phyloP scores from a whole-genome alignment of 2,888 invertebrate species.

The Drosophila kambysellisi region DNA sequence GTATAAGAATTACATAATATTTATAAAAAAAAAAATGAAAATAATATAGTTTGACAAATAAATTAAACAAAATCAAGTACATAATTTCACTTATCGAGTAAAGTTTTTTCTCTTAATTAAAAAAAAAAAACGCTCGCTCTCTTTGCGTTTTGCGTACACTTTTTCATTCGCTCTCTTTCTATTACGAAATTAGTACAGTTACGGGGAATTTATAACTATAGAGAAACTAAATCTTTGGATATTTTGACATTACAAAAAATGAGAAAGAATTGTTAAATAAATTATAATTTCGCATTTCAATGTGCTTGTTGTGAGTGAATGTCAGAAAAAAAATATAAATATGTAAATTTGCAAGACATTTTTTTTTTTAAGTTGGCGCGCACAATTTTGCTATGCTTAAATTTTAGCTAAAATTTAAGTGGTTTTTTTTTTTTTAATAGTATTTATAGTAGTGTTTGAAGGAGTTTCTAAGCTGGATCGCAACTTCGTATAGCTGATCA shows the following conservation, averaged over 20 bases:
- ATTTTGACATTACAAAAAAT: constrained; percentile 37
- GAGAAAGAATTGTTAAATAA: constrained; percentile 28
- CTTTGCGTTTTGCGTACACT: constrained; percentile 5
- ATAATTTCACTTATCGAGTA: constrained; percentile 62
- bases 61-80: constrained; percentile 75
- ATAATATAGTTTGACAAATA: constrained; percentile 54
- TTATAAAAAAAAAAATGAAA: constrained; percentile 40
- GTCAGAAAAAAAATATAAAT: constrained; percentile 1
- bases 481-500: constrained; percentile 6
- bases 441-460: constrained; percentile 34
- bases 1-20: constrained; percentile 67
- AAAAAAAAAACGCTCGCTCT: constrained; percentile 3
- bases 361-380: constrained; percentile 27
- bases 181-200: constrained; percentile 43
- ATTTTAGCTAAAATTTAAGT: constrained; percentile 50
- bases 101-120: constrained; percentile 16
- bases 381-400: constrained; percentile 64
- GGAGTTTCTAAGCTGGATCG: constrained; percentile 37
- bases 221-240: constrained; percentile 70
- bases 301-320: constrained; percentile 11
- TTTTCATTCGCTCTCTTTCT: constrained; percentile 10
- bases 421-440: constrained; percentile 11
- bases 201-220: constrained; percentile 35
- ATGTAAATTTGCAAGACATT: constrained; percentile 9
- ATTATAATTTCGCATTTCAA: constrained; percentile 42